A percentile compares a stretch with the other conserved stretches of the same genome.
Evolutionary conservation across 2,888 invertebrate genomes (phyloP).

Genomic region (Heteromyza rotundicornis): DNA sequence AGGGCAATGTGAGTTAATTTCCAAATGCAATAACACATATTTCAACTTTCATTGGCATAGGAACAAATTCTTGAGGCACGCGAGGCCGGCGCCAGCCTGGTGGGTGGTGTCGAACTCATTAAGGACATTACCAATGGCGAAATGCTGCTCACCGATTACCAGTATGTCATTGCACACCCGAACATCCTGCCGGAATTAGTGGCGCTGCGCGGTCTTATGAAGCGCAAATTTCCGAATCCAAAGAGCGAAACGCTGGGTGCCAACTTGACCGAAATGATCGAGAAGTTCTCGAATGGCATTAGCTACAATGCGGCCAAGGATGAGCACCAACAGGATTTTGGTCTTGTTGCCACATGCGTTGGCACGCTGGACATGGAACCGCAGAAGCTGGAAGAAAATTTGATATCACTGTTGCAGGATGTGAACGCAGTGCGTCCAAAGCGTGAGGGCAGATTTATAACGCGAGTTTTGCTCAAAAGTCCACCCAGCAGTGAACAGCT

Average conservation of each 20-base stretch:
- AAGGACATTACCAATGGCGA: slow-evolving; percentile 80
- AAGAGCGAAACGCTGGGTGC: slow-evolving; percentile 71
- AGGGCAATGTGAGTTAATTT: slow-evolving; percentile 64
- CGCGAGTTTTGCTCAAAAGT: slow-evolving; percentile 71
- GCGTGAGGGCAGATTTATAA: slow-evolving; percentile 73
- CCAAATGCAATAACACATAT: background rate
- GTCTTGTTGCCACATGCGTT: slow-evolving; percentile 69
- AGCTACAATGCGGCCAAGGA: slow-evolving; percentile 73
- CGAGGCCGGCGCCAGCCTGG: slow-evolving; percentile 75
- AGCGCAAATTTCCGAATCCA: slow-evolving; percentile 76
- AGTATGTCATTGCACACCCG: slow-evolving; percentile 78
- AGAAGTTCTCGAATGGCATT: slow-evolving; percentile 73
- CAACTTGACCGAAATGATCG: slow-evolving; percentile 70
- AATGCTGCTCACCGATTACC: slow-evolving; percentile 72
- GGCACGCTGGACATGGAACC: slow-evolving; percentile 78
- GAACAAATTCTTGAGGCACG: slow-evolving; percentile 65
- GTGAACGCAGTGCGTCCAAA: slow-evolving; percentile 72
- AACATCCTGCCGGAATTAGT: slow-evolving; percentile 80
- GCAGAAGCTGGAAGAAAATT: slow-evolving; percentile 75
- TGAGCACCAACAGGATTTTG: slow-evolving; percentile 75
- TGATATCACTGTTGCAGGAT: slow-evolving; percentile 71
- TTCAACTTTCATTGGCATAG: slow-evolving; percentile 30
- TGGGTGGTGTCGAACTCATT: slow-evolving; percentile 76
- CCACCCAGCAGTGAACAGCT: slow-evolving; percentile 72
- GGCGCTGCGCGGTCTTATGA: slow-evolving; percentile 78